phyloP scores from a whole-genome alignment of 2,113 vertebrate species.

The Onychostoma macrolepis region DNA sequence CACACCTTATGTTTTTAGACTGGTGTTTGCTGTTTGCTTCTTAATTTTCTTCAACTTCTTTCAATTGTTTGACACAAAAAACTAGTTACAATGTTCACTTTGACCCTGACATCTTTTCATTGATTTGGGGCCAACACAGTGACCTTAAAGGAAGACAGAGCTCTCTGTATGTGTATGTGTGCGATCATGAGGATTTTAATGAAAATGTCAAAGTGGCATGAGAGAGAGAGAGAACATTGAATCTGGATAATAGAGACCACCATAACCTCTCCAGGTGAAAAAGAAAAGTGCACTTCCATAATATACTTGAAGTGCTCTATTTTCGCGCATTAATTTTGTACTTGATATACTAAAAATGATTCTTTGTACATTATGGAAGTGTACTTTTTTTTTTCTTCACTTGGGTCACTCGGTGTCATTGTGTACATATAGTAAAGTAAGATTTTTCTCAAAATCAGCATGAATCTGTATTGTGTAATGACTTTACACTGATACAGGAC shows the following conservation, averaged over 20 bases:
- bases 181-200: neutral
- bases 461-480: neutral
- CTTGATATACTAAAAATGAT: too few species aligned
- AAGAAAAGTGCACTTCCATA: too few species aligned
- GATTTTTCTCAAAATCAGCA: neutral
- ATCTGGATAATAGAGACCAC: neutral
- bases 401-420: neutral
- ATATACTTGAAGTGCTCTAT: too few species aligned
- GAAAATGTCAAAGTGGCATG: conserved; percentile 8
- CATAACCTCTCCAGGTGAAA: neutral
- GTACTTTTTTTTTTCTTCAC: too few species aligned
- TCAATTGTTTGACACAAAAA: neutral
- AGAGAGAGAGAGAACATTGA: neutral
- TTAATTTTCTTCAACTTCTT: neutral
- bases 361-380: too few species aligned
- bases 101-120: neutral
- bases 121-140: conserved; percentile 18
- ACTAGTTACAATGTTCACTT: neutral
- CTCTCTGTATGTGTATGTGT: neutral
- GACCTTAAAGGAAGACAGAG: conserved; percentile 12
- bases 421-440: neutral
- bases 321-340: too few species aligned
- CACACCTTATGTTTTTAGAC: conserved; percentile 9
- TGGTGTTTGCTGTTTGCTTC: neutral
- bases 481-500: neutral